Base-by-base conservation (phyloP, 2,888 invertebrate genomes). In the Deroplatys truncata region DNA sequence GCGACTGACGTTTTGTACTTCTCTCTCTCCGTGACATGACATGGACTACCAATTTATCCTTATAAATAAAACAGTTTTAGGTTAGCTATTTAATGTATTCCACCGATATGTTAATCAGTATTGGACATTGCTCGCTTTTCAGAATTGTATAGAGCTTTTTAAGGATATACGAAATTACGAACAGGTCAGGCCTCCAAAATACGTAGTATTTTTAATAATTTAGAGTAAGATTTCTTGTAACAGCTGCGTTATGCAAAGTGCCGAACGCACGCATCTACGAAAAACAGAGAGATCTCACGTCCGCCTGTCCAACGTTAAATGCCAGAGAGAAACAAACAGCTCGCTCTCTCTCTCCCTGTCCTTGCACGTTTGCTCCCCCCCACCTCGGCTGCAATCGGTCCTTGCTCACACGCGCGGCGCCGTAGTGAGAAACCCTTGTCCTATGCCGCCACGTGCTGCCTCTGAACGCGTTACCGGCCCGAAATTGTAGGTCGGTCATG, bases 361-460 rank as follows among this genome's bases (percentile, higher is more conserved):
- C 25, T 56, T 89, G 89, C 89, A 88, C 84, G 87, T 84, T 84
- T 87, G 83, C 35, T 56, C 16, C 56, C 25, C 56, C 56, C 56
- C 20, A 1, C 56, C 56, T 20, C 7, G 83, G 87, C 31, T 89
- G 89, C 89, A 89, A 88, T 89, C 84, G 85, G 88, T 90, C 89
- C 89, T 89, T 89, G 88, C 85, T 89, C 86, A 87, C 89, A 85
- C 90, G 91, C 91, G 91, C 90, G 90, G 90, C 72, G 90, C 88
- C 89, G 16, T 49, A 89, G 72, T 84, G 89, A 90, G 91, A 92
- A 92, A 92, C 92, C 92, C 88, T 85, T 83, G 91, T 88, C 91
- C 89, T 85, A 84, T 90, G 91, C 92, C 92, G 92, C 92, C 92
- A 92, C 92, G 92, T 92, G 92, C 91, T 89, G 89, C 84, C 90